Evolutionary conservation across 2,888 invertebrate genomes (phyloP).

Genomic region (Neoitamus cyanurus): DNA sequence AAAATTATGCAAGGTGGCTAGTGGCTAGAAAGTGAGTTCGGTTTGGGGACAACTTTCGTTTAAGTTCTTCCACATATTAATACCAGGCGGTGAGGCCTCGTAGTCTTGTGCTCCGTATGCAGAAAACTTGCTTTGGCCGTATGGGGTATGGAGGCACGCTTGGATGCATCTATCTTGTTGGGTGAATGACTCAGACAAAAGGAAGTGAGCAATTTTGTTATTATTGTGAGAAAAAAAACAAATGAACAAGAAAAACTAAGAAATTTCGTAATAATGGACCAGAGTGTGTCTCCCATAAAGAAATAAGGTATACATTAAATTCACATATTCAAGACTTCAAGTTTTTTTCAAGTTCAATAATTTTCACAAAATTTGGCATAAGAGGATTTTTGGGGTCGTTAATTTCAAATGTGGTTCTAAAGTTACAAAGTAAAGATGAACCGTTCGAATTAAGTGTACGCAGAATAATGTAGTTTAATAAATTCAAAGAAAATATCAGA

Average conservation of each 20-base stretch:
- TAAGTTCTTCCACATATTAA: not conserved
- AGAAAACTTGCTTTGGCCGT: not conserved
- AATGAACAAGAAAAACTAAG: not conserved
- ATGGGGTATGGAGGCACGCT: not conserved
- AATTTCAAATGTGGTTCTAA: too few species aligned
- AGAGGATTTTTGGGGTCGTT: too few species aligned
- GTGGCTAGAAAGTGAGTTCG: not conserved
- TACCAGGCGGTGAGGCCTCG: not conserved
- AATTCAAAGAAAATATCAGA: too few species aligned
- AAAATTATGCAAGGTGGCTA: not conserved
- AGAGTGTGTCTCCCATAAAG: not conserved
- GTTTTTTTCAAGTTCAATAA: not conserved
- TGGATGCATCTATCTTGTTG: not conserved
- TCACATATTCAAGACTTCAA: not conserved
- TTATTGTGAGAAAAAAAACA: too few species aligned
- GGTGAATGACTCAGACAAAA: not conserved
- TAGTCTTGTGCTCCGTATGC: not conserved
- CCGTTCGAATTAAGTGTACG: too few species aligned
- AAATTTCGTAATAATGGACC: not conserved
- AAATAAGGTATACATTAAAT: not conserved
- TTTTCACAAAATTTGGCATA: too few species aligned
- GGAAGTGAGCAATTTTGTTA: not conserved
- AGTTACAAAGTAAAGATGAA: too few species aligned
- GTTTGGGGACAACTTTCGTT: not conserved
- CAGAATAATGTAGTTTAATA: too few species aligned